These are phyloP conservation scores for Drosophila tropicalis DNA, from an alignment of 1,140 invertebrate genomes.

Conservation along the genomic window DNA sequence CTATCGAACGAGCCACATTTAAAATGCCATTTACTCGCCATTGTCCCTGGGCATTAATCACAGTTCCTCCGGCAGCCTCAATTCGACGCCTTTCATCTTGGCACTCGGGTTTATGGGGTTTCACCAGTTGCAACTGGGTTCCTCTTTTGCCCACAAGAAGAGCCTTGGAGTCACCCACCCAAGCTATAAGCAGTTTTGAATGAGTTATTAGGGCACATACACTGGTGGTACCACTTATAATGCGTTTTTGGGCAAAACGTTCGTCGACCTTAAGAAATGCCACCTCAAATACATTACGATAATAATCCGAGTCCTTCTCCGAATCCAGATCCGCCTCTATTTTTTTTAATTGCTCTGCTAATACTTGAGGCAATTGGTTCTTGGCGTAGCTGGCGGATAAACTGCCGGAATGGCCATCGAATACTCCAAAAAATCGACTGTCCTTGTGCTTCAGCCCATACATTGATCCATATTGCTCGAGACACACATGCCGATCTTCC, in stretches of 20 bases:
- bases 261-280: constrained; percentile 91
- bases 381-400: constrained; percentile 94
- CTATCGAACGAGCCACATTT: constrained; percentile 80
- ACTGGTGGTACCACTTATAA: constrained; percentile 92
- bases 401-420: constrained; percentile 97
- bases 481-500: constrained; percentile 77
- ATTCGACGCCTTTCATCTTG: constrained; percentile 70
- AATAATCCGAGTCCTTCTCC: constrained; percentile 42
- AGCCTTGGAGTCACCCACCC: constrained; percentile 97
- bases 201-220: constrained; percentile 86
- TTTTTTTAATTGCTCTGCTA: constrained; percentile 88
- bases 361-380: constrained; percentile 93
- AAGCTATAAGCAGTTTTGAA: constrained; percentile 91
- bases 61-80: constrained; percentile 64
- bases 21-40: constrained; percentile 81
- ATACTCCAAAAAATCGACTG: constrained; percentile 93
- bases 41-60: constrained; percentile 72
- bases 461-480: constrained; percentile 64
- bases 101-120: constrained; percentile 91
- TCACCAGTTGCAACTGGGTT: constrained; percentile 86
- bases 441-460: constrained; percentile 43
- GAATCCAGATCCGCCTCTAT: neutral
- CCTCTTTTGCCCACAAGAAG: constrained; percentile 88
- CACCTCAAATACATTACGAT: constrained; percentile 87
- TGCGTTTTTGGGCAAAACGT: constrained; percentile 90